Conservation (phyloP, 2,888 invertebrate species). For the Eupithecia insigniata region DNA sequence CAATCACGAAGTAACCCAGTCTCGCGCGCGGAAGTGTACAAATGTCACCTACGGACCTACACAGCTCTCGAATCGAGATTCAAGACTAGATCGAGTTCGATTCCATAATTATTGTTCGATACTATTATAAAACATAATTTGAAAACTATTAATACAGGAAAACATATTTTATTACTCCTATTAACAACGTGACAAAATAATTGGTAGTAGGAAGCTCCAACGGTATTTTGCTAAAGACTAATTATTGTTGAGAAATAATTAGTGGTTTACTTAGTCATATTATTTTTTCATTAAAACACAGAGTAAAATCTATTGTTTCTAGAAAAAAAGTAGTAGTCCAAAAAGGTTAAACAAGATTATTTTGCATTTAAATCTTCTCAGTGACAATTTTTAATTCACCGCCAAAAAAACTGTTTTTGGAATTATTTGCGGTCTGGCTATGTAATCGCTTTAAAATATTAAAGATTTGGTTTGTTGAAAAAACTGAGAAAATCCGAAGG, state of each 20-base stretch:
- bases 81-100: slow-evolving; percentile 39
- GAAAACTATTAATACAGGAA: background rate
- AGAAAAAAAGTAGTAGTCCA: background rate
- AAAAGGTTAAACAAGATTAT: slow-evolving; percentile 10
- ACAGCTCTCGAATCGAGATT: slow-evolving; percentile 64
- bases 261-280: background rate
- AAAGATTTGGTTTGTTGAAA: slow-evolving; percentile 57
- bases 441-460: slow-evolving; percentile 67
- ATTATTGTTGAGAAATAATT: background rate
- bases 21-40: slow-evolving; percentile 78
- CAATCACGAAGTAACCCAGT: slow-evolving; percentile 80
- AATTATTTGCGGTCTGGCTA: slow-evolving; percentile 52
- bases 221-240: background rate
- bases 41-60: slow-evolving; percentile 81
- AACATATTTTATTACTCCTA: background rate
- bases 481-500: slow-evolving; percentile 19
- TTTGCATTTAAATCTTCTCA: background rate
- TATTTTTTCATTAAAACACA: background rate
- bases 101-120: background rate
- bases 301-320: background rate
- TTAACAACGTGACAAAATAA: background rate
- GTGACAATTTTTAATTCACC: slow-evolving; percentile 18
- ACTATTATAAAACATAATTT: background rate
- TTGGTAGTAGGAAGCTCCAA: background rate
- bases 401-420: slow-evolving; percentile 23